phyloP scores from a whole-genome alignment of 2,888 invertebrate species.

The Imbricaverruca yamaguchii region DNA sequence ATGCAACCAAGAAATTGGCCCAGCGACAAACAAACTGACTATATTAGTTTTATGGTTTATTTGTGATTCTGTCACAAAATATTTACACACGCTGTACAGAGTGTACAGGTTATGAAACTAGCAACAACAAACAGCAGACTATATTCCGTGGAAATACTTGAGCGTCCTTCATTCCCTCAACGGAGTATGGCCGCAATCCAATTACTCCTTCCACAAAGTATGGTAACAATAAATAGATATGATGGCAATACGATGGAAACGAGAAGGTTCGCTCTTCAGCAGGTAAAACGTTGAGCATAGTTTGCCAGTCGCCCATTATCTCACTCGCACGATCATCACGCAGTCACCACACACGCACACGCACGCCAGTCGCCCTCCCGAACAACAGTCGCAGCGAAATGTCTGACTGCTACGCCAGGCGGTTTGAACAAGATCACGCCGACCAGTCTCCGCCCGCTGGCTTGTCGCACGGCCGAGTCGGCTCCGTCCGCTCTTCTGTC shows the following conservation, averaged over 20 bases:
- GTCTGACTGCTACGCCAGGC: not conserved
- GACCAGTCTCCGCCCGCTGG: not conserved
- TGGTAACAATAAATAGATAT: constrained; percentile 22
- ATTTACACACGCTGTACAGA: not conserved
- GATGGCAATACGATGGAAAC: constrained; percentile 8
- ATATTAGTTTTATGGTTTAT: not conserved
- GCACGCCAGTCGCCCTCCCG: not conserved
- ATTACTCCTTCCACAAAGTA: constrained; percentile 10
- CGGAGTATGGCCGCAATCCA: constrained; percentile 2
- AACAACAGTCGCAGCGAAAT: not conserved
- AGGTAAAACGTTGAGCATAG: constrained; percentile 4
- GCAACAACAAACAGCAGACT: constrained; percentile 16
- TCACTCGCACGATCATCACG: not conserved
- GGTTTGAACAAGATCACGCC: not conserved
- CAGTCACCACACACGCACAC: not conserved
- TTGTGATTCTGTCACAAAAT: constrained; percentile 4
- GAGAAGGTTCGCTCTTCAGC: not conserved
- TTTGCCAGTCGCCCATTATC: not conserved
- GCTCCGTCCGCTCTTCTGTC: too few relatives aligned
- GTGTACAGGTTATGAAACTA: constrained; percentile 7
- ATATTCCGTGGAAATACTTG: constrained; percentile 11
- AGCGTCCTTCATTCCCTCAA: not conserved
- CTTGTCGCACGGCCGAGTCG: too few relatives aligned
- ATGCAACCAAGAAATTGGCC: too few relatives aligned
- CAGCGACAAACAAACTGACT: too few relatives aligned